Percentiles rank a stretch among this genome's conserved stretches.
These are phyloP conservation scores for Reticulitermes lucifugus DNA, from an alignment of 2,888 invertebrate species.

Conservation along the genomic window DNA sequence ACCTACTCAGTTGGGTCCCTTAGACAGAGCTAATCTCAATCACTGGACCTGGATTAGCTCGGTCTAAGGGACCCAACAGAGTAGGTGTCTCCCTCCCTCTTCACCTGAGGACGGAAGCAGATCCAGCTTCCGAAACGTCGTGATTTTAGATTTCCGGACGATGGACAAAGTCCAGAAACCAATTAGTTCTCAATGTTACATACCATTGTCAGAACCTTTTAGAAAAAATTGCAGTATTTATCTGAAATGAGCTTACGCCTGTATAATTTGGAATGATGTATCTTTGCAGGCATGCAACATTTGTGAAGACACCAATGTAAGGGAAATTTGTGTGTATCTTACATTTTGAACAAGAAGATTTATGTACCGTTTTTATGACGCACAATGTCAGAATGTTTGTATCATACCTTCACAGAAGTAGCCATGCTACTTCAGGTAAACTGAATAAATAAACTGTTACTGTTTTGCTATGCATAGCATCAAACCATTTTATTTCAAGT, in stretches of 20 bases:
- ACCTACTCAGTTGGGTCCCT: no score
- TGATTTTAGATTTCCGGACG: no score
- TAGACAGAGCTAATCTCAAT: no score
- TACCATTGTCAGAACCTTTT: no score
- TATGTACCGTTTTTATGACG: constrained; percentile 35
- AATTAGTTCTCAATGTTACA: no score
- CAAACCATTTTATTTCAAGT: neutral
- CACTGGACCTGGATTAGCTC: no score
- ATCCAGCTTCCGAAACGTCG: no score
- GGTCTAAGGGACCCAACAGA: no score
- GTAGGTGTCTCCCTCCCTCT: no score
- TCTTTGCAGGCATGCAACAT: neutral
- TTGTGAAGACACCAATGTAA: constrained; percentile 25
- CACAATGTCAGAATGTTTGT: constrained; percentile 30
- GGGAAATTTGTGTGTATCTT: constrained; percentile 30
- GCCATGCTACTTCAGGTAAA: constrained; percentile 31
- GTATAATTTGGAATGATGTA: constrained; percentile 8
- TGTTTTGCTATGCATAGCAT: constrained; percentile 15
- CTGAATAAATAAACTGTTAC: constrained; percentile 25
- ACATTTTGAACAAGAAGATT: neutral
- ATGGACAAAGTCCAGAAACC: no score
- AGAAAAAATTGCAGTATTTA: neutral
- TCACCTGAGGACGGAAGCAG: no score
- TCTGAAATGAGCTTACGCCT: neutral
- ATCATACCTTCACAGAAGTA: constrained; percentile 31